Percentiles rank a stretch among this genome's conserved stretches.
Evolutionary conservation across 2,888 invertebrate species (phyloP).

Genomic region (Listrodromus nycthemerus): DNA sequence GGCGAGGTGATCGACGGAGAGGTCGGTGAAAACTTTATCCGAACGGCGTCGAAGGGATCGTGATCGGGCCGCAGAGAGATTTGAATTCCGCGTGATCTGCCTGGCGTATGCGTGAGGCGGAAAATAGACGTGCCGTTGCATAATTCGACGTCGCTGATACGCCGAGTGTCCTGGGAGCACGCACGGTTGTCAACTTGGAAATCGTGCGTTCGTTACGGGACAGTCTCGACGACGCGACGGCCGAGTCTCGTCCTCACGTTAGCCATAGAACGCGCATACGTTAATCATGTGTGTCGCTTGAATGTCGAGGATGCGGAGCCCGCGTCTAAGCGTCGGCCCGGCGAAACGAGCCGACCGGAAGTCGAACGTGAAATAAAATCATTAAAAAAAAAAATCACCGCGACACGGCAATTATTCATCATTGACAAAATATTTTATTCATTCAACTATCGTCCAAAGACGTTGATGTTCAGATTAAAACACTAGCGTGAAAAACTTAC

Average conservation of each 20-base stretch:
- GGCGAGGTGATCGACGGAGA: conserved; percentile 9
- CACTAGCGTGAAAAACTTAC: neutral
- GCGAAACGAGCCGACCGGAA: conserved; percentile 49
- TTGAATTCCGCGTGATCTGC: conserved; percentile 73
- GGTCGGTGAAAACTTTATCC: neutral
- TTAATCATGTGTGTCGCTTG: conserved; percentile 1
- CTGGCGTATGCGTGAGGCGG: conserved; percentile 72
- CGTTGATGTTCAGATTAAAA: conserved; percentile 1
- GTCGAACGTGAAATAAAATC: conserved; percentile 49
- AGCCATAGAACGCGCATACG: conserved; percentile 10
- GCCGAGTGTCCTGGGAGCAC: conserved; percentile 70
- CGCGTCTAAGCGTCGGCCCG: neutral
- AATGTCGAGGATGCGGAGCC: neutral
- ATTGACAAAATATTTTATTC: neutral
- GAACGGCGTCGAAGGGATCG: conserved; percentile 16
- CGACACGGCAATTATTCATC: neutral
- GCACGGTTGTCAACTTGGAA: conserved; percentile 73
- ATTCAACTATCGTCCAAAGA: neutral
- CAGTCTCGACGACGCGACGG: conserved; percentile 34
- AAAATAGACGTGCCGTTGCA: conserved; percentile 77
- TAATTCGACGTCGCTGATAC: conserved; percentile 74
- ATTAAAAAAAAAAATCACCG: conserved; percentile 47
- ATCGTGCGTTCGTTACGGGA: conserved; percentile 56
- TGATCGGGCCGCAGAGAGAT: conserved; percentile 46
- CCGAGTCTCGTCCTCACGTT: conserved; percentile 35